phyloP scores from a whole-genome alignment of 1,140 invertebrate genomes.

The Drosophila elegans region DNA sequence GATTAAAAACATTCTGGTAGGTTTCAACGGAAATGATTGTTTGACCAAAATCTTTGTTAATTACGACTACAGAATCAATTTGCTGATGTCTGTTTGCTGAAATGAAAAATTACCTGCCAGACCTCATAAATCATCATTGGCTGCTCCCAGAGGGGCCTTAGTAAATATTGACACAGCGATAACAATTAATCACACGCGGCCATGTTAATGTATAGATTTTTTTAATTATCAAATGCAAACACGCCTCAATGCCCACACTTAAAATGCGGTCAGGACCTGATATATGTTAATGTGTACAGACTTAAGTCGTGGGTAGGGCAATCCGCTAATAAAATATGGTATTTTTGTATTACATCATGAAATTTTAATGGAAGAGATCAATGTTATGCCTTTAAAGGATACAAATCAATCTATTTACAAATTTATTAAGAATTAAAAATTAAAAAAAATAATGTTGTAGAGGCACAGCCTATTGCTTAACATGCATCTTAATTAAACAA shows the following conservation, averaged over 20 bases:
- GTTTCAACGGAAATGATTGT: slow-evolving; percentile 38
- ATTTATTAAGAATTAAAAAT: too few relatives aligned
- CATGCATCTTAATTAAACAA: too few relatives aligned
- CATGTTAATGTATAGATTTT: slow-evolving; percentile 34
- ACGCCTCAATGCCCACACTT: background rate
- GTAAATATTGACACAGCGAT: slow-evolving; percentile 64
- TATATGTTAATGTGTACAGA: background rate
- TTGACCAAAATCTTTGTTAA: slow-evolving; percentile 54
- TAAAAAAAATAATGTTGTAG: too few relatives aligned
- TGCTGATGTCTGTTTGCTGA: slow-evolving; percentile 32
- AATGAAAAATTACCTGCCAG: slow-evolving; percentile 21
- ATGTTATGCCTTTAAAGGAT: background rate
- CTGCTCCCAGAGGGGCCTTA: slow-evolving; percentile 12
- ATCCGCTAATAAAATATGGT: too few relatives aligned
- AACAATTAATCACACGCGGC: slow-evolving; percentile 59
- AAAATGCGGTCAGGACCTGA: slow-evolving; percentile 3
- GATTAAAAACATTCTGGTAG: slow-evolving; percentile 11
- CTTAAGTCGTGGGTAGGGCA: background rate
- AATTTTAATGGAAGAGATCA: too few relatives aligned
- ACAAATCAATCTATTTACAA: too few relatives aligned
- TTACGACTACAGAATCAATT: slow-evolving; percentile 62
- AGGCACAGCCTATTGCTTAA: too few relatives aligned
- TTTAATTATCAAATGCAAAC: slow-evolving; percentile 48
- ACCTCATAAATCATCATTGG: slow-evolving; percentile 73
- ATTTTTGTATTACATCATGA: too few relatives aligned